Conservation (phyloP, 92 coral and sea anemone species). For the Parazoanthus swiftii region DNA sequence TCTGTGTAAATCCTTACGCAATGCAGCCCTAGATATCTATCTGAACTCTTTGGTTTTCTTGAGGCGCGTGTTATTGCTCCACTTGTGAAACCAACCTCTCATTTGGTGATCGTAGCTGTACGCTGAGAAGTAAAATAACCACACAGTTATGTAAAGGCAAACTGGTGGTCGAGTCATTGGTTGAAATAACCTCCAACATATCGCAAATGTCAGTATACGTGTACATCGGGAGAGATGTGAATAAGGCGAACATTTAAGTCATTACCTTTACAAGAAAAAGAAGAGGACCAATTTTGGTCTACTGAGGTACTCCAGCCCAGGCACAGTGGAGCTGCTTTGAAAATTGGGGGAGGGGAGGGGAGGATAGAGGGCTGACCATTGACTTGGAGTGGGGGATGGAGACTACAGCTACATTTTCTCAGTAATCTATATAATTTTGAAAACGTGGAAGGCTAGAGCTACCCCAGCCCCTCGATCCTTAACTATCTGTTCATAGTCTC, state of each 20-base stretch:
- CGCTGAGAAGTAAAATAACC: not conserved
- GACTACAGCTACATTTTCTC: no score
- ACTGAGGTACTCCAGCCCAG: conserved; percentile 41
- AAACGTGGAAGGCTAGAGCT: no score
- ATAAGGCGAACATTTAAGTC: not conserved
- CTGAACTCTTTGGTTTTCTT: conserved; percentile 38
- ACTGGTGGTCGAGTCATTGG: not conserved
- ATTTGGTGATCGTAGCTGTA: not conserved
- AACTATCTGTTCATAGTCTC: no score
- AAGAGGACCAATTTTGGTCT: conserved; percentile 36
- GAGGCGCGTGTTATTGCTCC: conserved; percentile 42
- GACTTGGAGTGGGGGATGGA: no score
- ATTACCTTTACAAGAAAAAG: conserved; percentile 33
- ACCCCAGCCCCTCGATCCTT: no score
- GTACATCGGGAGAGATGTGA: conserved; percentile 7
- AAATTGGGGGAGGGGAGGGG: no score
- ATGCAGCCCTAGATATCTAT: no score
- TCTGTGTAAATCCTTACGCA: no score
- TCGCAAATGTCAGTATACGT: conserved; percentile 30
- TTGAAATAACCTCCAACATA: conserved; percentile 33
- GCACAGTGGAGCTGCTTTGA: no score
- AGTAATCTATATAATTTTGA: no score
- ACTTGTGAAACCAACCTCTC: not conserved
- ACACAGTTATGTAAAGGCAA: not conserved
- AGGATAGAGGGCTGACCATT: no score